These are phyloP conservation scores for Nycticorax nycticorax DNA, from an alignment of 2,113 vertebrate genomes.

Conservation along the genomic window DNA sequence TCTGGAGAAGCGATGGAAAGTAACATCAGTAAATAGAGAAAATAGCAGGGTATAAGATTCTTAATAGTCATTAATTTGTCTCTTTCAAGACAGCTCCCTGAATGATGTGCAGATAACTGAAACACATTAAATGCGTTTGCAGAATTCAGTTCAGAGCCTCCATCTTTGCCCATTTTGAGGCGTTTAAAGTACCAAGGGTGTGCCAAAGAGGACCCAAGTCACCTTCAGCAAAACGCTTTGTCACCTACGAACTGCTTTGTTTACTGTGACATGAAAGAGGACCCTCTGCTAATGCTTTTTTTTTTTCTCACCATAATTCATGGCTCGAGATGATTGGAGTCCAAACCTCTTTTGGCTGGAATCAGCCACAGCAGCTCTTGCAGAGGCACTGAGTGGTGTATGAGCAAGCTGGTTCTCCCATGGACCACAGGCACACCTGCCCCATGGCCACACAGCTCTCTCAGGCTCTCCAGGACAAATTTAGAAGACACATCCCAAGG, in stretches of 20 bases:
- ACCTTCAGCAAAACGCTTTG: neutral
- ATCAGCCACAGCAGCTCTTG: neutral
- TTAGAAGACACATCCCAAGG: neutral
- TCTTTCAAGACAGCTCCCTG: conserved; percentile 31
- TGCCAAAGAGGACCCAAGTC: neutral
- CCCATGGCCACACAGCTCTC: rapidly evolving
- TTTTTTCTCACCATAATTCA: neutral
- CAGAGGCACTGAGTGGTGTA: rapidly evolving
- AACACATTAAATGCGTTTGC: neutral
- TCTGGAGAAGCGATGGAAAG: conserved; percentile 5
- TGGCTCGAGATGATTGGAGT: neutral
- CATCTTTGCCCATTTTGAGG: neutral
- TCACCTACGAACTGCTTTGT: neutral
- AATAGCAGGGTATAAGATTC: conserved; percentile 42
- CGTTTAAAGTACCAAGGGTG: neutral
- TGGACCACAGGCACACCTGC: neutral
- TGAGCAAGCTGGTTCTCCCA: neutral
- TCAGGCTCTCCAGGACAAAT: neutral
- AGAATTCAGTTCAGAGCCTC: neutral
- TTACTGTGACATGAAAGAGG: neutral
- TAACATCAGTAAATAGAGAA: conserved; percentile 48
- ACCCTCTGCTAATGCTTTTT: neutral
- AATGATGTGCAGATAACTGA: neutral
- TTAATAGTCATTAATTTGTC: conserved; percentile 46
- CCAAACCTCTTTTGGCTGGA: neutral